Evolutionary conservation across 92 coral and sea anemone genomes (phyloP), one percentile per base, ranked within the genome.

Genomic region (Parazoanthus swiftii): DNA sequence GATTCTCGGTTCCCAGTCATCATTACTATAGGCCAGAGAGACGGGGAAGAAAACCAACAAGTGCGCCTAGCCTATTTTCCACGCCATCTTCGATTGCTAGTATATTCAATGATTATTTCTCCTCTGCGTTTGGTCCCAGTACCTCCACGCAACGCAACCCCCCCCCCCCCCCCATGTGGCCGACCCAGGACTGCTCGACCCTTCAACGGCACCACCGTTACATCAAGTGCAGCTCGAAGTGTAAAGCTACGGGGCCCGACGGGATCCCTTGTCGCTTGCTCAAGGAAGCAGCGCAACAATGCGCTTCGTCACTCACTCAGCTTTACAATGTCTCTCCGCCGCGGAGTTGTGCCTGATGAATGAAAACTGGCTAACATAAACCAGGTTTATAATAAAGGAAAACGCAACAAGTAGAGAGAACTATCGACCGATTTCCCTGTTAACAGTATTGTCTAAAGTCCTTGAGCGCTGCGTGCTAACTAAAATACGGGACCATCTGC

Each of bases 301-400:
- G n/a, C n/a, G n/a, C n/a, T n/a, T n/a, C n/a, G n/a, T n/a, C n/a
- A n/a, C n/a, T n/a, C n/a, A n/a, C n/a, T n/a, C n/a, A n/a, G n/a
- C 33, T 29, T 29, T 29, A 29, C 33, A 29, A 29, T 29, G 33
- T 29, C 33, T 29, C 33, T 29, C 33, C 33, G 33, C 46, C 39
- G 18, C 21, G 93, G 93, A 39, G 81, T 80, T 59, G 72, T 92
- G 54, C 91, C 89, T 23, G 88, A 74, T 16, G 89, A 90, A 21
- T 83, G 88, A 91, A 92, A 92, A 85, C 82, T 89, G 85, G 91
- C 92, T n/a, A 92, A 90, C 78, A 87, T 89, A 68, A 86, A 84
- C n/a, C 94, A 91, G 44, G 89, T 90, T 38, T 76, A 72, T 85
- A 92, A 92, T 67, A 89, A 88, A 85, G 89, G 89, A 44, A 67